A percentile compares a stretch with the other conserved stretches of the same genome.
Evolutionary conservation across 2,888 invertebrate genomes (phyloP).

Genomic region (Suillia variegata): DNA sequence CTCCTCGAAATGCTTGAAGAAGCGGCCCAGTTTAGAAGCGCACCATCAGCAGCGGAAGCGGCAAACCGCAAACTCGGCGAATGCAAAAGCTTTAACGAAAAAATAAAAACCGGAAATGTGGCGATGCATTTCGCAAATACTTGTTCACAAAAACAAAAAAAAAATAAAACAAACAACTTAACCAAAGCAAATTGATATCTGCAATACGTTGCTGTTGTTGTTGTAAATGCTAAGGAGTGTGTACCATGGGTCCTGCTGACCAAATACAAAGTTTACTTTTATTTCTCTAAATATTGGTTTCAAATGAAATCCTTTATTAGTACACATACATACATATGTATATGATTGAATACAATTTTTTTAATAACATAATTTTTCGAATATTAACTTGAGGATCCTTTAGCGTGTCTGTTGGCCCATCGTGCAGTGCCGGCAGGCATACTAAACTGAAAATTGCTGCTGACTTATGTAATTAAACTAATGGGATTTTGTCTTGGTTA

Average conservation of each 20-base stretch:
- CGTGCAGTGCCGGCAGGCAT: no score
- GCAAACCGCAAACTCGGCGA: not conserved
- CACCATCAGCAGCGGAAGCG: no score
- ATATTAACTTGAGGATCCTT: no score
- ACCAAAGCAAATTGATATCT: slow-evolving; percentile 36
- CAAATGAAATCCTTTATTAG: no score
- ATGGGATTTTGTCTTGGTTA: slow-evolving; percentile 29
- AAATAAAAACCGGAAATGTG: slow-evolving; percentile 31
- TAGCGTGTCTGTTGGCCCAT: no score
- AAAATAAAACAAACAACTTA: slow-evolving; percentile 21
- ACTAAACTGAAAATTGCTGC: no score
- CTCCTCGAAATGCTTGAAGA: no score
- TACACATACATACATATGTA: no score
- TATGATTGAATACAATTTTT: no score
- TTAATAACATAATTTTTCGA: no score
- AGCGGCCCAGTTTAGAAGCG: no score
- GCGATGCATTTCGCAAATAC: slow-evolving; percentile 34
- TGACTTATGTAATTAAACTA: slow-evolving; percentile 41
- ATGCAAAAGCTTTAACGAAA: not conserved
- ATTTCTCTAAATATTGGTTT: no score
- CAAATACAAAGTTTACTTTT: not conserved
- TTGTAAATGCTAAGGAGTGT: not conserved
- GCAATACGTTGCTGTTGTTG: slow-evolving; percentile 40
- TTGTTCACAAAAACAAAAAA: not conserved
- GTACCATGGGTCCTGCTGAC: slow-evolving; percentile 8